A percentile compares a stretch with the other conserved stretches of the same genome.
These are phyloP conservation scores for Fratercula arctica DNA, from an alignment of 2,797 vertebrate species.

Conservation along the genomic window DNA sequence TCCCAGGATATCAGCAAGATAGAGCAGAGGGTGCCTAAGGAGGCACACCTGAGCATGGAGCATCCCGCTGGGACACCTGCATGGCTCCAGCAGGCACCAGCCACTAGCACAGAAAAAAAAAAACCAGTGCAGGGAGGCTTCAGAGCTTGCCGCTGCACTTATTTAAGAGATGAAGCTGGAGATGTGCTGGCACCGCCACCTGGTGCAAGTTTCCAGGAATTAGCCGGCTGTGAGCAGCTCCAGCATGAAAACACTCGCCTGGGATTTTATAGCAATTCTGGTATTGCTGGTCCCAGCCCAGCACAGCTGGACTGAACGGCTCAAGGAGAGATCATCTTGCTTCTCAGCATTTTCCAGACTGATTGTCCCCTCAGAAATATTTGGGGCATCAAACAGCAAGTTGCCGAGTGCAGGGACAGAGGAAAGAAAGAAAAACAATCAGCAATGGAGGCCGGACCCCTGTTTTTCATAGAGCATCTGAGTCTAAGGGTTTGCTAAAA, in stretches of 20 bases:
- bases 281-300: not conserved
- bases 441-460: fast-evolving
- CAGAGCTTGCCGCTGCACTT: not conserved
- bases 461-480: not conserved
- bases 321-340: not conserved
- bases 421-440: not conserved
- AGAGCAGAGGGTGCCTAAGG: not conserved
- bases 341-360: not conserved
- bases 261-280: not conserved
- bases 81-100: not conserved
- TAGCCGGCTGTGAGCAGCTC: not conserved
- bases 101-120: too few relatives aligned
- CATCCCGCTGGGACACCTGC: too few relatives aligned
- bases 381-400: not conserved
- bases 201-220: conserved; percentile 37
- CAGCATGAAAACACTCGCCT: not conserved
- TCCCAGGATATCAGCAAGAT: not conserved
- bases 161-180: not conserved
- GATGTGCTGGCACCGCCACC: conserved; percentile 25
- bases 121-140: not conserved
- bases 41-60: not conserved
- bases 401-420: not conserved
- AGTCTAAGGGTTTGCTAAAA: not conserved
- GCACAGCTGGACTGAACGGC: not conserved
- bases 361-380: not conserved